A percentile compares a stretch with the other conserved stretches of the same genome.
Conservation (phyloP, 2,888 invertebrate species). For the Ceramica pisi region DNA sequence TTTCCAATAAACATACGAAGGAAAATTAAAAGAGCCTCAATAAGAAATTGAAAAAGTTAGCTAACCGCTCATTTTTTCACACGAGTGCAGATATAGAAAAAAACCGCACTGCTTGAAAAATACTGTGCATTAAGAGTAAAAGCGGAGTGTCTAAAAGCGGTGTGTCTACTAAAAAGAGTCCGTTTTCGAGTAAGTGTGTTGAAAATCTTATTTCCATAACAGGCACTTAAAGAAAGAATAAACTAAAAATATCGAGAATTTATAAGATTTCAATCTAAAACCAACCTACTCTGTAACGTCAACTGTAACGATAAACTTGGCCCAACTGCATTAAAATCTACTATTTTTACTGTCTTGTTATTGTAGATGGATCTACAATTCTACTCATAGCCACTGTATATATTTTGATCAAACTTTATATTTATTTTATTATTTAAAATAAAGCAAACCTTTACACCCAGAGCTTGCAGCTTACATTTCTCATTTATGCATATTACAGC, state of each 20-base stretch:
- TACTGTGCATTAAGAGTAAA: background rate
- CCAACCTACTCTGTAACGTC: background rate
- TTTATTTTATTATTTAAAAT: constrained; percentile 26
- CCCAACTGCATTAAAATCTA: background rate
- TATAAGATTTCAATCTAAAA: constrained; percentile 34
- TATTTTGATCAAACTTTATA: background rate
- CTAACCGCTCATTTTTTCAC: background rate
- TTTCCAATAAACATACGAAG: too few species aligned
- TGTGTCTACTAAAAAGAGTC: background rate
- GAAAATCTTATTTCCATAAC: background rate
- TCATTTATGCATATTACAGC: constrained; percentile 55
- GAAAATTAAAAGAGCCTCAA: too few species aligned
- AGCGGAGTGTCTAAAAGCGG: background rate
- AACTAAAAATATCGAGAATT: constrained; percentile 5
- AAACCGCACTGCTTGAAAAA: background rate
- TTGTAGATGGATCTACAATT: background rate
- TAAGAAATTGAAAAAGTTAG: too few species aligned
- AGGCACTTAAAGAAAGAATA: background rate
- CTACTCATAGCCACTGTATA: background rate
- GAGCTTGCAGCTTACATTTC: constrained; percentile 42
- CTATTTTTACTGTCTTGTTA: background rate
- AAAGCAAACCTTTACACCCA: constrained; percentile 23
- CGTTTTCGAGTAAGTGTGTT: background rate
- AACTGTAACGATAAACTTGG: background rate
- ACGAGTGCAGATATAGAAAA: background rate